phyloP scores from a whole-genome alignment of 2,888 invertebrate species.

The Hoplodrina blanda region DNA sequence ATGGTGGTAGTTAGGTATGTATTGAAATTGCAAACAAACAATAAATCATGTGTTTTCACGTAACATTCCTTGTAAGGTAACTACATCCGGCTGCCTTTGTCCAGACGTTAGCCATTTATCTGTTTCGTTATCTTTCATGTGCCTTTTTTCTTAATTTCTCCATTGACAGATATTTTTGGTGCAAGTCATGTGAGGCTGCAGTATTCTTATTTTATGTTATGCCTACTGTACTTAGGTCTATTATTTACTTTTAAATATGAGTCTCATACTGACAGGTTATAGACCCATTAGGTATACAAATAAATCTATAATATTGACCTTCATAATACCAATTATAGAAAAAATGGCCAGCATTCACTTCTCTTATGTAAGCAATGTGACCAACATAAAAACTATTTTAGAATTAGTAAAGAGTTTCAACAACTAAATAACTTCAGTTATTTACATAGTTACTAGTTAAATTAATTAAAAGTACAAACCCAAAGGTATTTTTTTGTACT shows the following conservation, averaged over 20 bases:
- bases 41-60: constrained; percentile 59
- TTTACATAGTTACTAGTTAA: neutral
- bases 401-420: no score
- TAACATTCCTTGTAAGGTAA: constrained; percentile 49
- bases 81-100: constrained; percentile 69
- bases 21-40: constrained; percentile 33
- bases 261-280: neutral
- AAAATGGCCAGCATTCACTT: neutral
- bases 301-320: no score
- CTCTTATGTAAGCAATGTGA: no score
- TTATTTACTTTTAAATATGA: neutral
- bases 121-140: constrained; percentile 71
- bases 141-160: constrained; percentile 74
- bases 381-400: no score
- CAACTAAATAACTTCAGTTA: neutral
- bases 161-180: constrained; percentile 60
- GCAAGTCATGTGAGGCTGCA: constrained; percentile 58
- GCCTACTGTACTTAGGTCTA: no score
- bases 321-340: neutral
- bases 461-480: neutral
- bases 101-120: constrained; percentile 68
- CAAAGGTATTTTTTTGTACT: neutral
- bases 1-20: neutral
- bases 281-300: no score
- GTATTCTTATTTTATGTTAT: neutral